Evolutionary conservation across 2,888 invertebrate species (phyloP), one percentile per base, ranked within the genome.

Genomic region (Nowickia ferox): DNA sequence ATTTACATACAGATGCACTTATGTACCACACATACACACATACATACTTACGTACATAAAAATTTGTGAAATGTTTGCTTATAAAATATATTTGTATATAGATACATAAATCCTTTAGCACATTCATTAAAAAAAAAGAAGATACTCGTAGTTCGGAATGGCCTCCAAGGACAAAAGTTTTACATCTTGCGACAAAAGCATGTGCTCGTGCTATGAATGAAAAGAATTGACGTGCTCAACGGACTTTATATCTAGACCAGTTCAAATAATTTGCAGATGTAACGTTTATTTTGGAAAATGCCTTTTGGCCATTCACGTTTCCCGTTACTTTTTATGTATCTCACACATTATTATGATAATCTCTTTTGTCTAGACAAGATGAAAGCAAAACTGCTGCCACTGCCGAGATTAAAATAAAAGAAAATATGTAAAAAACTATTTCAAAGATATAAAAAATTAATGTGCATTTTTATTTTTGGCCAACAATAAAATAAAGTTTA

Each of bases 351-450:
- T 75, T 59, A 65, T 76, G 84, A 72, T 84, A 80, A 80, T 84
- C 80, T 68, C 63, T 40, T 53, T 72, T 72, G 84, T 84, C 84
- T 84, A 84, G 84, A 84, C 80, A 84, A 81, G 77, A 68, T 77
- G 81, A 48, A 68, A 61, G 76, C 77, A 42, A 74, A 61, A 55
- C 61, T 72, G 44, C 53, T 59, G 15, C 69, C 30, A 44, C 61
- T 48, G 42, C 66, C 53, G 69, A 42, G 46, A 46, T 55, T 65
- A 57, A 69, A 69, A 69, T 22, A 46, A 11, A 44, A 48, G n/a
- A 30, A 42, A 17, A 30, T 30, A 30, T 30, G 5, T 30, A 61
- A 82, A 82, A 42, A 59, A 13, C 30, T 40, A 42, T 71, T 48
- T 42, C 69, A 75, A 63, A 53, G 44, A n/a, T 51, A 69, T 17